These are phyloP conservation scores for Vicugna pacos DNA, from an alignment of 2,113 vertebrate genomes.

Conservation along the genomic window DNA sequence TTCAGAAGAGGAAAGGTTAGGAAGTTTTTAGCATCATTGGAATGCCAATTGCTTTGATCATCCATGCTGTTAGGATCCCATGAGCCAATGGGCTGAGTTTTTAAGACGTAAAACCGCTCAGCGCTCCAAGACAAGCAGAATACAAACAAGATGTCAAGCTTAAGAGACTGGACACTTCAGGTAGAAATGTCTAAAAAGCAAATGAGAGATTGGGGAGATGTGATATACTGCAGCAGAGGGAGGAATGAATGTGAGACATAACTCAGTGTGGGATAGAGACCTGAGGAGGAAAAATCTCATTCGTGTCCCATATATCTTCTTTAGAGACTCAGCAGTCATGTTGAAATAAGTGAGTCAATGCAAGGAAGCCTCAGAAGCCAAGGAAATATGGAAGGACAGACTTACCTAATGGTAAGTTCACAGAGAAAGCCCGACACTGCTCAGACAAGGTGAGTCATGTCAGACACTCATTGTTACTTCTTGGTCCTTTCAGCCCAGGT, in stretches of 20 bases:
- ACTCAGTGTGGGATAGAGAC: conserved; percentile 85
- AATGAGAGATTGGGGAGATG: conserved; percentile 82
- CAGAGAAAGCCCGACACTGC: not conserved
- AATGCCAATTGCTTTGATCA: conserved; percentile 73
- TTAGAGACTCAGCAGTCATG: conserved; percentile 86
- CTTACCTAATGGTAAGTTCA: conserved; percentile 56
- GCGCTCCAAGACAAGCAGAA: conserved; percentile 48
- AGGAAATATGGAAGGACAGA: conserved; percentile 72
- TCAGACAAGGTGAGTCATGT: not conserved
- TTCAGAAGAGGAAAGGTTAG: conserved; percentile 76
- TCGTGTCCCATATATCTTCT: conserved; percentile 86
- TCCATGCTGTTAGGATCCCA: conserved; percentile 54
- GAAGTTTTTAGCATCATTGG: conserved; percentile 75
- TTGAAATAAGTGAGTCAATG: conserved; percentile 83
- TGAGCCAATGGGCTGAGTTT: conserved; percentile 59
- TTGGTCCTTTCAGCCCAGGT: not conserved
- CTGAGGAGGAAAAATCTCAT: conserved; percentile 82
- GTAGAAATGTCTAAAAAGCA: conserved; percentile 80
- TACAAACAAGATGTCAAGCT: conserved; percentile 68
- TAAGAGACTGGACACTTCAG: conserved; percentile 78
- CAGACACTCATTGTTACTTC: not conserved
- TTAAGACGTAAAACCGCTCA: conserved; percentile 79
- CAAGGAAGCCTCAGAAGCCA: conserved; percentile 80
- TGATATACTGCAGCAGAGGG: conserved; percentile 79
- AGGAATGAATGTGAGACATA: conserved; percentile 85